Base-by-base conservation (phyloP, 2,888 invertebrate genomes). In the Apodemia mormo region DNA sequence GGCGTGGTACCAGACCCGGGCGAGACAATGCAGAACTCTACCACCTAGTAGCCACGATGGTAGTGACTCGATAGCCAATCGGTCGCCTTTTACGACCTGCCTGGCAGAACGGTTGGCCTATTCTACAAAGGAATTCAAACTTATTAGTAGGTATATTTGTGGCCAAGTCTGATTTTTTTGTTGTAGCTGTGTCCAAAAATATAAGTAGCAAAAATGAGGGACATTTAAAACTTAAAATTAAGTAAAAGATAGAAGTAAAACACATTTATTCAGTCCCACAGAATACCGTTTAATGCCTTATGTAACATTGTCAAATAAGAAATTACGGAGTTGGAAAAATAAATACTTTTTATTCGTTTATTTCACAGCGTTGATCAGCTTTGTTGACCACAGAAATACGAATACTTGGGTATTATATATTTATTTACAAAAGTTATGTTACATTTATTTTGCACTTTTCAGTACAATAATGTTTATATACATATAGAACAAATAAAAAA, bases 251-350 rank as follows among this genome's bases (percentile, higher is more conserved):
- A 3, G 12, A 49, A 76, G 77, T 76, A 72, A 79, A 78, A 77
- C 74, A 78, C 80, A 69, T 58, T 10, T 3, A 4, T 71, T 81
- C 84, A 88, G 85, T 89, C 82, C 82, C 83, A 85, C 82, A 81
- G 85, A 84, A 83, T 84, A 83, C 80, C 82, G 79, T 79, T 85
- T 83, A 84, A 85, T 89, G 81, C 80, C 80, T 85, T 83, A 83
- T 75, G 76, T 78, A 78, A 79, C 77, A 76, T 78, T 80, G 76
- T 83, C 75, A 80, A 84, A 78, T 83, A 87, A 80, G 80, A 82
- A 86, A 85, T 84, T 85, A 89, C 81, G 84, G 84, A 81, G 81
- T 73, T 90, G 88, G 81, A 90, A 91, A 90, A 90, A 90, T 91
- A 91, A 89, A 88, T 88, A 86, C 66, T 33, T 76, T 78, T 77